These are phyloP conservation scores for Vanessa tameamea DNA, from an alignment of 1,140 invertebrate genomes.

Conservation along the genomic window DNA sequence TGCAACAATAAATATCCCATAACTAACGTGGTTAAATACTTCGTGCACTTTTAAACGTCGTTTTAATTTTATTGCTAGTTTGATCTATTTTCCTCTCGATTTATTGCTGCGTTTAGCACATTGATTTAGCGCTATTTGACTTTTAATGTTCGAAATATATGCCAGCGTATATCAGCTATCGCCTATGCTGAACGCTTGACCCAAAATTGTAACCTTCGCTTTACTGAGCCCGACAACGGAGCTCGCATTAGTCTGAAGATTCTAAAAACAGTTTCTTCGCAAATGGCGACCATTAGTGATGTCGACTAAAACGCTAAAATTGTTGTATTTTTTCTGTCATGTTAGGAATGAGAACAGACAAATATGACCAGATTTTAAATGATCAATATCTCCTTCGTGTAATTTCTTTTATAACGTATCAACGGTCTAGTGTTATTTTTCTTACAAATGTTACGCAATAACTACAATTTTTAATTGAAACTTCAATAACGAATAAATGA, in stretches of 20 bases:
- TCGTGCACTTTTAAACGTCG: not conserved
- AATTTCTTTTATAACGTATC: too few relatives aligned
- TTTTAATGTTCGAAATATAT: constrained; percentile 11
- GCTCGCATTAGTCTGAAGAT: constrained; percentile 20
- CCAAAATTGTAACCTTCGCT: constrained; percentile 24
- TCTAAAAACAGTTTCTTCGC: constrained; percentile 5
- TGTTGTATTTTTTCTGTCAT: not conserved
- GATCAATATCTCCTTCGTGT: too few relatives aligned
- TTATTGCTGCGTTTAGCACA: not conserved
- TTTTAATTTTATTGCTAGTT: not conserved
- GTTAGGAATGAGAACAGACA: not conserved
- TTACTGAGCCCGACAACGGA: constrained; percentile 10
- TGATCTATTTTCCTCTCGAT: not conserved
- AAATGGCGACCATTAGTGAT: constrained; percentile 2
- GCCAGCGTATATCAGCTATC: constrained; percentile 16
- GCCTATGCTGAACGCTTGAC: constrained; percentile 19
- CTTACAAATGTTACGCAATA: too few relatives aligned
- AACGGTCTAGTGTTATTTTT: too few relatives aligned
- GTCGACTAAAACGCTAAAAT: not conserved
- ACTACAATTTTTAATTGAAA: too few relatives aligned
- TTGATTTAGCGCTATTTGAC: not conserved
- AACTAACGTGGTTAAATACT: not conserved
- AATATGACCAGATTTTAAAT: too few relatives aligned
- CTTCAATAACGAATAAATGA: too few relatives aligned
- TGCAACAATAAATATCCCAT: constrained; percentile 2